phyloP scores from a whole-genome alignment of 2,888 invertebrate species.

The Dasysyrphus albostriatus region DNA sequence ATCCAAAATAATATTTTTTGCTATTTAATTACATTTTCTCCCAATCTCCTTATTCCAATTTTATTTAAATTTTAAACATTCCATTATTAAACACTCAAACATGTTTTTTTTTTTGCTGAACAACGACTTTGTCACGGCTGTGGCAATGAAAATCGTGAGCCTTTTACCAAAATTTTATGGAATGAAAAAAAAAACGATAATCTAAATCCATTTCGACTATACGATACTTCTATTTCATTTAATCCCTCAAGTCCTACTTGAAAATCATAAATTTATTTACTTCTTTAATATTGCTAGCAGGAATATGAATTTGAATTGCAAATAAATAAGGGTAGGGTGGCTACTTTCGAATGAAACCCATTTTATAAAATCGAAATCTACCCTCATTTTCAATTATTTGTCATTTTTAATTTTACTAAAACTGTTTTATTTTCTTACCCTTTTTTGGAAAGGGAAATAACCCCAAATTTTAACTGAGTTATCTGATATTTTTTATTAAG shows the following conservation, averaged over 20 bases:
- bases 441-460: neutral
- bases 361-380: neutral
- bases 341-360: neutral
- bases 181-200: conserved; percentile 14
- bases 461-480: conserved; percentile 4
- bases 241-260: neutral
- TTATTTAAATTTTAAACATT: conserved; percentile 20
- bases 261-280: neutral
- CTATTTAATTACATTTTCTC: neutral
- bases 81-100: conserved; percentile 8
- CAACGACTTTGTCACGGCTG: conserved; percentile 10
- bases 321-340: conserved; percentile 5
- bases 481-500: conserved; percentile 2
- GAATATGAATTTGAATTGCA: conserved; percentile 33
- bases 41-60: neutral
- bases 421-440: neutral
- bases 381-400: neutral
- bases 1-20: neutral
- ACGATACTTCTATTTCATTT: neutral
- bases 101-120: conserved; percentile 10
- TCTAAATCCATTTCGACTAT: neutral
- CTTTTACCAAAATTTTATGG: conserved; percentile 15
- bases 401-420: neutral
- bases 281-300: conserved; percentile 1
- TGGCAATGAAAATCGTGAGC: conserved; percentile 32